Evolutionary conservation across 30 jellyfish, hydroid and myxozoan species (phyloP).

Genomic region (Sanderia malayensis): DNA sequence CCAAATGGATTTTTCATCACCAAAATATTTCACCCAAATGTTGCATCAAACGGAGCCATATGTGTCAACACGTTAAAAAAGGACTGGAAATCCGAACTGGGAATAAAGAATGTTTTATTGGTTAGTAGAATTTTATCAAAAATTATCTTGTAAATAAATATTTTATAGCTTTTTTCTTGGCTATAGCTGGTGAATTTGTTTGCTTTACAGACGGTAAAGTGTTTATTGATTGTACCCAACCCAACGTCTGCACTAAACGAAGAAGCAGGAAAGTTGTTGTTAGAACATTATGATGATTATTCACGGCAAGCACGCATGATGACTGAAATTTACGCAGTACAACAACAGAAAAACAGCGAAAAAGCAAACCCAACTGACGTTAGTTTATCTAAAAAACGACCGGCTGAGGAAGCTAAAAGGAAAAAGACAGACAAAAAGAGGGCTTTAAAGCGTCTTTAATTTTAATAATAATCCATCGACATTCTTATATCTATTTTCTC

Average conservation of each 20-base stretch:
- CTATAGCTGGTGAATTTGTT: no score
- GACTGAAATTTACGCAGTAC: conserved; percentile 92
- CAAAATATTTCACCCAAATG: conserved; percentile 97
- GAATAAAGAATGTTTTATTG: conserved; percentile 81
- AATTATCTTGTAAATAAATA: no score
- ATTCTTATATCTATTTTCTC: no score
- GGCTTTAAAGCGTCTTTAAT: conserved; percentile 82
- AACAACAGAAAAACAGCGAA: conserved; percentile 47
- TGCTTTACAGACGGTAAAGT: conserved; percentile 97
- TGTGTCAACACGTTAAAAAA: conserved; percentile 93
- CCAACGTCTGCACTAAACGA: conserved; percentile 98
- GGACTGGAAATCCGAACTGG: conserved; percentile 96
- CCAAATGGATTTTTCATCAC: conserved; percentile 94
- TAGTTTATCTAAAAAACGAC: conserved; percentile 65
- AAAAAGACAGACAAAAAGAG: conserved; percentile 83
- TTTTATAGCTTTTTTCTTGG: no score
- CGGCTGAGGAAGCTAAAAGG: conserved; percentile 85
- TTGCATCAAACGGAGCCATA: conserved; percentile 90
- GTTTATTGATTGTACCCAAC: conserved; percentile 87
- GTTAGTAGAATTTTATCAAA: conserved; percentile 57
- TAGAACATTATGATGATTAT: conserved; percentile 92
- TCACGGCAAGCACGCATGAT: conserved; percentile 95
- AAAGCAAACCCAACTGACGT: conserved; percentile 6
- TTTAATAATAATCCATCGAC: no score
- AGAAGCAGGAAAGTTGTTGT: conserved; percentile 95